These are phyloP conservation scores for Temnothorax nylanderi DNA, from an alignment of 1,140 invertebrate species.

Conservation along the genomic window DNA sequence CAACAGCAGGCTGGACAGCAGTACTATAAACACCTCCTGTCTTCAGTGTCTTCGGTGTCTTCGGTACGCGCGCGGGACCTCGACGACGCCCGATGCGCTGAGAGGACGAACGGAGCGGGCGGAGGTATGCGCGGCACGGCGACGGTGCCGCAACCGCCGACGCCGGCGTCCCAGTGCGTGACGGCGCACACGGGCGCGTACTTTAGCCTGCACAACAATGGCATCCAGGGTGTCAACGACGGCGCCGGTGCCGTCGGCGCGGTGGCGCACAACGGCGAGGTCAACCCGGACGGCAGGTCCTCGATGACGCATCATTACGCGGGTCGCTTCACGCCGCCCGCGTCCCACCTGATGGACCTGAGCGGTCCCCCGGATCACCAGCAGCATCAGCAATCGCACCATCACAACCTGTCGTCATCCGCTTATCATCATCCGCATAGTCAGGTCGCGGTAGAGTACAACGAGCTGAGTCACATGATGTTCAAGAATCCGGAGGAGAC, in stretches of 20 bases:
- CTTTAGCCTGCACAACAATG: background rate
- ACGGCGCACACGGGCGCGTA: background rate
- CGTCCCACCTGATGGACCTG: conserved; percentile 78
- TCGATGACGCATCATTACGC: conserved; percentile 70
- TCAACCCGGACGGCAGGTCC: conserved; percentile 78
- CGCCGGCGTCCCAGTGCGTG: conserved; percentile 26
- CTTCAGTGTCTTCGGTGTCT: background rate
- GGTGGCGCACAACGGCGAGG: conserved; percentile 65
- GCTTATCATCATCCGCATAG: conserved; percentile 63
- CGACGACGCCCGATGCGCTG: background rate
- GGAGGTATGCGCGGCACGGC: conserved; percentile 5
- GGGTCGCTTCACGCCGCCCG: conserved; percentile 75
- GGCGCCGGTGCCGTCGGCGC: background rate
- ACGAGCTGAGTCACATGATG: conserved; percentile 57
- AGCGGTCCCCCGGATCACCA: conserved; percentile 67
- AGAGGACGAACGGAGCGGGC: background rate
- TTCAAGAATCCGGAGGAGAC: conserved; percentile 68
- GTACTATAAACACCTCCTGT: background rate
- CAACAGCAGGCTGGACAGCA: background rate
- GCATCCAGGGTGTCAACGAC: background rate
- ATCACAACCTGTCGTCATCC: background rate
- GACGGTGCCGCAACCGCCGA: background rate
- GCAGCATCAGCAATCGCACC: conserved; percentile 51
- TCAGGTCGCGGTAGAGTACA: conserved; percentile 63
- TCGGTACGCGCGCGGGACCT: background rate